These are phyloP conservation scores for Cordilura impudica DNA, from an alignment of 2,888 invertebrate genomes.

Conservation along the genomic window DNA sequence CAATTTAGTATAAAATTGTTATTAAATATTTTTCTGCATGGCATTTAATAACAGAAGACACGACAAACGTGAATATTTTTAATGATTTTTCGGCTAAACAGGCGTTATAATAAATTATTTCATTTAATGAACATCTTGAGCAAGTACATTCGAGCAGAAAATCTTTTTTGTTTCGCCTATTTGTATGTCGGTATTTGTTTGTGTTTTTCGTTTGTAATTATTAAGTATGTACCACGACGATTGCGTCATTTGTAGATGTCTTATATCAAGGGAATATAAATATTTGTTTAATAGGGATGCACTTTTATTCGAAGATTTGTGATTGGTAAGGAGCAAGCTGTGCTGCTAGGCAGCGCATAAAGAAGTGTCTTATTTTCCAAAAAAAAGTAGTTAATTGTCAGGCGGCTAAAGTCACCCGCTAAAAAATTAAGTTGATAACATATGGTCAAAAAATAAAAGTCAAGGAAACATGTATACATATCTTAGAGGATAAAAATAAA, in stretches of 20 bases:
- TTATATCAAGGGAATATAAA: not conserved
- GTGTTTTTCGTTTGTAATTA: not conserved
- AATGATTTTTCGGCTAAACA: conserved; percentile 15
- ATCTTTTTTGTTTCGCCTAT: not conserved
- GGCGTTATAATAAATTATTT: conserved; percentile 13
- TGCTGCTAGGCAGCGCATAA: no score
- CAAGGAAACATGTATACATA: no score
- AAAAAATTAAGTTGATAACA: no score
- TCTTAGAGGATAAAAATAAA: no score
- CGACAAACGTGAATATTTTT: conserved; percentile 18
- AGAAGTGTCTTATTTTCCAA: no score
- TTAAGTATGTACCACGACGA: conserved; percentile 27
- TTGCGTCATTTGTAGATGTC: conserved; percentile 22
- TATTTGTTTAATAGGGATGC: not conserved
- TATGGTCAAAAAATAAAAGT: no score
- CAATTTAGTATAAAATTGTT: not conserved
- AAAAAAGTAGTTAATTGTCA: no score
- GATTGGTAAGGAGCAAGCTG: no score
- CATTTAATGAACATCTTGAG: conserved; percentile 8
- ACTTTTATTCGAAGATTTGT: not conserved
- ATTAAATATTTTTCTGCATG: not conserved
- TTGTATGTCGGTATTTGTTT: not conserved
- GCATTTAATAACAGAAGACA: not conserved
- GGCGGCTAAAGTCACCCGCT: no score
- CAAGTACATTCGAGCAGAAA: not conserved